Evolutionary conservation across 2,797 vertebrate genomes (phyloP), one percentile per base, ranked within the genome.

Genomic region (Xiphorhynchus erythropygius): DNA sequence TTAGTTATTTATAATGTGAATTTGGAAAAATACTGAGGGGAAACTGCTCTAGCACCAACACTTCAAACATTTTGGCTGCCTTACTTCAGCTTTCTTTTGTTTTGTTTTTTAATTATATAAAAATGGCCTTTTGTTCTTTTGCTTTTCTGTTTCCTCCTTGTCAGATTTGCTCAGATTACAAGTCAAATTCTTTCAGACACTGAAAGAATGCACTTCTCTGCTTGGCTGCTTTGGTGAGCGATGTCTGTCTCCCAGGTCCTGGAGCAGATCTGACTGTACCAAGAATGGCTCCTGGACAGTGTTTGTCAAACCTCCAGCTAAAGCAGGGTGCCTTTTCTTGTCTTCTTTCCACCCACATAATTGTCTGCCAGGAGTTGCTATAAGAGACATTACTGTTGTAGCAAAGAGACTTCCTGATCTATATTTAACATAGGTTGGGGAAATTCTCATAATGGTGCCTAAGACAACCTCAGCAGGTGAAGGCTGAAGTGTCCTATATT

Each of bases 151-250:
- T 94, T 81, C 42, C 74, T 91, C 32, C 50, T 67, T 63, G 60
- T 80, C 90, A 91, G 47, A 28, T 88, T 96, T 95, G 47, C 63
- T 76, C 56, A 62, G 74, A 78, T 85, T 91, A 32, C 30, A 80
- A 87, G 65, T 74, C 83, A 84, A 96, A 97, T n/a, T n/a, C n/a
- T 73, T 23, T 27, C n/a, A 50, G 42, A 42, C n/a, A 18, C 24
- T 49, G 39, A 67, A 52, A 44, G 25, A n/a, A 59, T 10, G 1
- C 7, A 3, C 63, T 33, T 10, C 13, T 63, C 46, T 71, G 9
- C 21, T 49, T 60, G 59, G 50, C 41, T 87, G 28, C 39, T 37
- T 19, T 0, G 0, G 67, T 27, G 13, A 44, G 30, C 0, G 0
- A 30, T 35, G 46, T 53, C 35, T 39, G 5, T 52, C 59, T 76